A percentile compares a stretch with the other conserved stretches of the same genome.
Conservation (phyloP, 2,888 invertebrate genomes). For the Tenthredo livida region DNA sequence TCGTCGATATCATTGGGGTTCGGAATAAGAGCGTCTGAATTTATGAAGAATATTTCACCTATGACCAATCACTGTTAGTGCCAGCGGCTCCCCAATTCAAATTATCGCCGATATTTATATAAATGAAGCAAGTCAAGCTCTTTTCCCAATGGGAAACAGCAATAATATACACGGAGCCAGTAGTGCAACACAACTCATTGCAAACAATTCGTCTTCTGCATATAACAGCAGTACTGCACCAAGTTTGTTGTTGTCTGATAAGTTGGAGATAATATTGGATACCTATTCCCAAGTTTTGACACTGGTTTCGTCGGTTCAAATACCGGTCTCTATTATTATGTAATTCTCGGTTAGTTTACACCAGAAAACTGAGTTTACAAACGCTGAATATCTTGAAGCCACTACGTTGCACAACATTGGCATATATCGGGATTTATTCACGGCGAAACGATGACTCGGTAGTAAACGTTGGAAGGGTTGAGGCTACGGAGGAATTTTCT, state of each 20-base stretch:
- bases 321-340: background rate
- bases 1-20: no score
- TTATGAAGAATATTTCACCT: no score
- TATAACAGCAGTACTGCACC: background rate
- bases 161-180: background rate
- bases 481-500: no score
- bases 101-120: background rate
- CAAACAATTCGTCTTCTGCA: background rate
- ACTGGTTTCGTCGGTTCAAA: no score
- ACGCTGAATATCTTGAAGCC: background rate
- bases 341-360: no score
- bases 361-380: background rate
- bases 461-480: no score
- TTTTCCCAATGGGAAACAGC: background rate
- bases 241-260: background rate
- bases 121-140: background rate
- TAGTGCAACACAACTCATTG: background rate
- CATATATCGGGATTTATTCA: no score
- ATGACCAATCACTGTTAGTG: background rate
- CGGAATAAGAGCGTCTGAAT: no score
- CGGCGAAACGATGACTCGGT: no score
- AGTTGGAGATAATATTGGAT: background rate
- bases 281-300: background rate
- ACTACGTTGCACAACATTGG: background rate
- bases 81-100: background rate